Conservation (phyloP, 2,888 invertebrate genomes). For the Endomychus coccineus region DNA sequence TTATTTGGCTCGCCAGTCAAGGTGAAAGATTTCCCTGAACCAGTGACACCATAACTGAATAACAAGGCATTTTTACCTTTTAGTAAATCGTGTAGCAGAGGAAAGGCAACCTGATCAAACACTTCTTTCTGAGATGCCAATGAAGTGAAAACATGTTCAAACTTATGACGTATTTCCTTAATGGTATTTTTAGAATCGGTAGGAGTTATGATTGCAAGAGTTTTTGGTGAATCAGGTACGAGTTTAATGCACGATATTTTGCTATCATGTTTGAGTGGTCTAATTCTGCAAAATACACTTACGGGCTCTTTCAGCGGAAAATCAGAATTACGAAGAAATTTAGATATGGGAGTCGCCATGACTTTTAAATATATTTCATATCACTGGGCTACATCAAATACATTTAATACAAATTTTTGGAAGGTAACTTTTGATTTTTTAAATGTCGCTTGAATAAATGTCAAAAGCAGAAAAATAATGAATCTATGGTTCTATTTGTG, state of each 20-base stretch:
- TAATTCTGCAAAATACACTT: slow-evolving; percentile 81
- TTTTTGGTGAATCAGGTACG: slow-evolving; percentile 56
- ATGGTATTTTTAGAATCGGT: slow-evolving; percentile 48
- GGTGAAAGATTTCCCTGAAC: slow-evolving; percentile 95
- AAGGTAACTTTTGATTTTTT: no score
- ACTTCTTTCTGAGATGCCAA: slow-evolving; percentile 72
- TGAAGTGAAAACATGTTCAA: slow-evolving; percentile 81
- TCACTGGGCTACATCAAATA: no score
- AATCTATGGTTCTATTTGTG: no score
- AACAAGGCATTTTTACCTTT: slow-evolving; percentile 86
- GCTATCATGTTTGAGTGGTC: slow-evolving; percentile 65
- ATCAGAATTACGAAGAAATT: no score
- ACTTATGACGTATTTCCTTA: slow-evolving; percentile 68
- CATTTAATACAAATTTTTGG: no score
- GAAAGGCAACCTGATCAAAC: slow-evolving; percentile 76
- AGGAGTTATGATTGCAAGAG: slow-evolving; percentile 59
- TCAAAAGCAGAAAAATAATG: no score
- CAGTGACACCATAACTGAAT: slow-evolving; percentile 97
- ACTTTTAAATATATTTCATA: no score
- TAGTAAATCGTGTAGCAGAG: slow-evolving; percentile 78
- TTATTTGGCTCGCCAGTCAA: slow-evolving; percentile 74
- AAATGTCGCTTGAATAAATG: no score
- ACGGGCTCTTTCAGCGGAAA: slow-evolving; percentile 65
- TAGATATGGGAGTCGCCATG: no score
- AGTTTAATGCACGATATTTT: slow-evolving; percentile 64